phyloP scores from a whole-genome alignment of 1,140 invertebrate genomes.

The Cotesia chilonis region DNA sequence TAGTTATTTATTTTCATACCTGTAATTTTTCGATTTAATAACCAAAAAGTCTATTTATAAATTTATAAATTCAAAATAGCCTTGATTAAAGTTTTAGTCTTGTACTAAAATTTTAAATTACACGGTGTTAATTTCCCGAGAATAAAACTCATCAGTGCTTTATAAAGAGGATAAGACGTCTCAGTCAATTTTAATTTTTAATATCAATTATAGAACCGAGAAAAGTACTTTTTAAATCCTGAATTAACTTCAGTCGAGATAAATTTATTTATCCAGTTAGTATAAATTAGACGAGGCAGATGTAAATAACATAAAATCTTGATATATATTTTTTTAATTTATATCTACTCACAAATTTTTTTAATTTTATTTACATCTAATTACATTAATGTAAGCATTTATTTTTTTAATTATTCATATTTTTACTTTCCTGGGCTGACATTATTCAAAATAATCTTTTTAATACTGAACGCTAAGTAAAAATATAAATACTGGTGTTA shows the following conservation, averaged over 20 bases:
- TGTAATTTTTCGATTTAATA: too few relatives aligned
- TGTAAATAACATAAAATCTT: too few relatives aligned
- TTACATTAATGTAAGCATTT: neutral
- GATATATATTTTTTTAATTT: too few relatives aligned
- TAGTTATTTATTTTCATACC: too few relatives aligned
- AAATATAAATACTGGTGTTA: constrained; percentile 31
- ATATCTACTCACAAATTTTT: too few relatives aligned
- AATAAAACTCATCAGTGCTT: neutral
- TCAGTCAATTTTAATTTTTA: constrained; percentile 29
- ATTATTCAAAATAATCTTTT: constrained; percentile 12
- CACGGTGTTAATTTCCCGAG: neutral
- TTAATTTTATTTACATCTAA: too few relatives aligned
- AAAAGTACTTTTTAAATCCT: too few relatives aligned
- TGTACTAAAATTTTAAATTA: neutral
- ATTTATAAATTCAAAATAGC: too few relatives aligned
- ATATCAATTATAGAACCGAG: constrained; percentile 16
- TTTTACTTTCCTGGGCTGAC: neutral
- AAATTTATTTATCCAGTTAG: constrained; percentile 9
- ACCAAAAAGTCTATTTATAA: too few relatives aligned
- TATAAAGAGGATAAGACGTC: neutral
- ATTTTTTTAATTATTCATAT: constrained; percentile 9
- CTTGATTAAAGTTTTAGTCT: too few relatives aligned
- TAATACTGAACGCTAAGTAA: constrained; percentile 9
- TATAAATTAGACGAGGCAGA: too few relatives aligned
- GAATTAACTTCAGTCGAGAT: constrained; percentile 10